Base-by-base conservation (phyloP, 2,888 invertebrate genomes). In the Pristionchus entomophagus region DNA sequence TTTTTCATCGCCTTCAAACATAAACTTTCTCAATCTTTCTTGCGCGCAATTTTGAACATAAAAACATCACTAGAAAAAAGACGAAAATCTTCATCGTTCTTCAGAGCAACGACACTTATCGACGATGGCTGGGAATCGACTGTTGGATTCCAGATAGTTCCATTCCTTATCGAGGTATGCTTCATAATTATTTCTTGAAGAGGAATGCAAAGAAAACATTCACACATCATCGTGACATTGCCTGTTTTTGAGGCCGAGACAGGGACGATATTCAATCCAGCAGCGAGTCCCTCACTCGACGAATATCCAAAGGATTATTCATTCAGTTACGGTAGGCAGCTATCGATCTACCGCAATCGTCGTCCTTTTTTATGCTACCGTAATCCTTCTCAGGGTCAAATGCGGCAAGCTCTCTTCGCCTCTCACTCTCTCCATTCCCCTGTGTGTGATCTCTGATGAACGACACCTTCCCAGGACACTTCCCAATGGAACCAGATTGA, bases 131-230 rank as follows among this genome's bases (percentile, higher is more conserved):
- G 3, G 86, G 81, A 0, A 41, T 73, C 10, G 59, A 77, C 17
- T 38, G 86, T 19, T 87, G 87, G 87, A 59, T 87, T 35, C 87
- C 87, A 0, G 82, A 81, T 29, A 59, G 56, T 41, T 12, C 38
- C 4, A n/a, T 56, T 19, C 51, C 49, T 22, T 86, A 19, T 41
- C 29, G 65, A 51, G 78, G 51, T 49, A 5, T n/a, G 69, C 35
- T n/a, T 29, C 38, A 22, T 14, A 14, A 17, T 35, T 35, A 10
- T 65, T 32, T 65, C 26, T 59, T 29, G 2, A 26, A n/a, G n/a
- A 19, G 59, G 26, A 59, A 59, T 6, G 6, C n/a, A n/a, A n/a
- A n/a, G n/a, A n/a, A 45, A 6, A 10, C 45, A 45, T 14, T 10
- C 65, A 32, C 2, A 65, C 26, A 38, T 65, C 2, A 2, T 35